phyloP scores from a whole-genome alignment of 2,888 invertebrate species.

The Cheilosia pagana region DNA sequence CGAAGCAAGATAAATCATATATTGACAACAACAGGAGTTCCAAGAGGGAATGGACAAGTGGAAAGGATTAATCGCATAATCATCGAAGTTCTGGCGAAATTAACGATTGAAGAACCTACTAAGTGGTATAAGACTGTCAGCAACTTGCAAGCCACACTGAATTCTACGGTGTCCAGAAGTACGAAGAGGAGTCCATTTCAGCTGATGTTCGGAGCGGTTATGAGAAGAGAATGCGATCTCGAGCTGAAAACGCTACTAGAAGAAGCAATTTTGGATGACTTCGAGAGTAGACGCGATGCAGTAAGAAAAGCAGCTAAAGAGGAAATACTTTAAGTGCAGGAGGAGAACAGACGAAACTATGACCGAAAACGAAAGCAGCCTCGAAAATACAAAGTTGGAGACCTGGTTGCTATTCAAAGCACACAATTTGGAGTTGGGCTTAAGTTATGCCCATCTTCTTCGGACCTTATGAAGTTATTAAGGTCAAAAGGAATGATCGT shows the following conservation, averaged over 20 bases:
- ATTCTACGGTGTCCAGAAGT: constrained; percentile 1
- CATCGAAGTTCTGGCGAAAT: constrained; percentile 19
- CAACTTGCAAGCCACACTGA: background rate
- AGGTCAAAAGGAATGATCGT: constrained; percentile 13
- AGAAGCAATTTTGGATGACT: background rate
- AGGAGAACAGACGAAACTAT: constrained; percentile 50
- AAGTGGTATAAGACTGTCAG: background rate
- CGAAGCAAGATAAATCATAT: constrained; percentile 8
- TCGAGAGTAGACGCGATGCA: constrained; percentile 3
- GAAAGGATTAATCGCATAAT: constrained; percentile 77
- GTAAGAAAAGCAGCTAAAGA: constrained; percentile 20
- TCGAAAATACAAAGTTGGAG: constrained; percentile 20
- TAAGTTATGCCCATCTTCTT: no score
- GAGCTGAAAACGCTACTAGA: background rate
- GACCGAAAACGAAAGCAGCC: constrained; percentile 33
- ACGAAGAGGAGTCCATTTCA: background rate
- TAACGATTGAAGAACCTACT: constrained; percentile 7
- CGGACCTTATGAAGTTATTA: constrained; percentile 27
- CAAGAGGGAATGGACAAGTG: no score
- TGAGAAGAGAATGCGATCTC: constrained; percentile 3
- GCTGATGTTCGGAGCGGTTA: background rate
- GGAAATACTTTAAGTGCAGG: constrained; percentile 19
- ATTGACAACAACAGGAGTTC: constrained; percentile 11
- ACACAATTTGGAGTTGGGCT: no score
- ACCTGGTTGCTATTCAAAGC: constrained; percentile 12